phyloP scores from a whole-genome alignment of 1,140 invertebrate species.

The Drosophila nikananu region DNA sequence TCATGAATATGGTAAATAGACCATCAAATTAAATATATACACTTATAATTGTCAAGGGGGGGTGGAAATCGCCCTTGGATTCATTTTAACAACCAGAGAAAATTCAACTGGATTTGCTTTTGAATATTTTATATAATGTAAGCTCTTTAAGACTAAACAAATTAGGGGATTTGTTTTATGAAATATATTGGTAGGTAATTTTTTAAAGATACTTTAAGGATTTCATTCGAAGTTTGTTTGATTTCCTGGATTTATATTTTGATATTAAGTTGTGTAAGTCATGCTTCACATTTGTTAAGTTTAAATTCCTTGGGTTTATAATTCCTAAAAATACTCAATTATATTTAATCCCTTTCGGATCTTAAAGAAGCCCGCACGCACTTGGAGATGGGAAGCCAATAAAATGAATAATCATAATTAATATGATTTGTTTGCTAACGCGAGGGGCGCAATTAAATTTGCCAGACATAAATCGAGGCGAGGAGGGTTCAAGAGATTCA shows the following conservation, averaged over 20 bases:
- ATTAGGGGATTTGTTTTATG: neutral
- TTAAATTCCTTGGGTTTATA: too few species aligned
- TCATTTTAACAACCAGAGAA: conserved; percentile 19
- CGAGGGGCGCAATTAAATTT: conserved; percentile 73
- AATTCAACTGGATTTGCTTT: conserved; percentile 17
- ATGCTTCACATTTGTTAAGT: neutral
- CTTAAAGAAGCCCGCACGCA: conserved; percentile 12
- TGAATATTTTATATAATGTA: conserved; percentile 32
- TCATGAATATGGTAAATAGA: conserved; percentile 54
- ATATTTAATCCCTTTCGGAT: conserved; percentile 1
- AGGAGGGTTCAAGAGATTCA: conserved; percentile 38
- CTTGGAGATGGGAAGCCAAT: conserved; percentile 65
- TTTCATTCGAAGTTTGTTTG: neutral
- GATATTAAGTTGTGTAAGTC: neutral
- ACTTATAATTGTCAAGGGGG: conserved; percentile 46
- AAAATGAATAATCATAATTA: conserved; percentile 67
- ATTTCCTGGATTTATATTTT: neutral
- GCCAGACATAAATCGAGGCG: conserved; percentile 62
- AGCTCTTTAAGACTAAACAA: conserved; percentile 1
- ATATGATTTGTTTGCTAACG: conserved; percentile 70
- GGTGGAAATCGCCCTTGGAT: conserved; percentile 18
- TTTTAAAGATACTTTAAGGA: neutral
- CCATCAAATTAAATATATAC: conserved; percentile 54
- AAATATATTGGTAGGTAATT: too few species aligned
- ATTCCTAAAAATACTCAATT: neutral